Evolutionary conservation across 2,113 vertebrate genomes (phyloP).

Genomic region (Mirounga angustirostris): DNA sequence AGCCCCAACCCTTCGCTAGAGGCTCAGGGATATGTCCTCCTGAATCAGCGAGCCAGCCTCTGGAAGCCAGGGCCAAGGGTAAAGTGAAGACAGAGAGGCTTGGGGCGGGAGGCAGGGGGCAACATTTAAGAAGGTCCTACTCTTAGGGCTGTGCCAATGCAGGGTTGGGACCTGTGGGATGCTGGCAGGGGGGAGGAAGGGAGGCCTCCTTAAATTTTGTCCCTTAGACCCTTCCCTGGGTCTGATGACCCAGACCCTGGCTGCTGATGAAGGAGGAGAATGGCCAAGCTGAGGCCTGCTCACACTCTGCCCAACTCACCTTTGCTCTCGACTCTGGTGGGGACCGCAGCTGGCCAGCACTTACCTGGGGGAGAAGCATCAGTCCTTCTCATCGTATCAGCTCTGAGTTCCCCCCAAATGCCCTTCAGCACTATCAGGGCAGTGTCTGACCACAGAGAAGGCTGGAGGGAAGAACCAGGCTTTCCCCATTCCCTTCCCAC

Average conservation of each 20-base stretch:
- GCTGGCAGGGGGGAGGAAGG: neutral
- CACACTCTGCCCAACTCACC: neutral
- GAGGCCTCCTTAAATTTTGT: neutral
- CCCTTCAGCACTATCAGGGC: neutral
- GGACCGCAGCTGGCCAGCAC: neutral
- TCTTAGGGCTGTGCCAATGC: accelerated
- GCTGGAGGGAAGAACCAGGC: too few species aligned
- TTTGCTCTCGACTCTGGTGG: neutral
- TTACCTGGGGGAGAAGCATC: neutral
- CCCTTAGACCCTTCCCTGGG: neutral
- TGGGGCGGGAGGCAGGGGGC: neutral
- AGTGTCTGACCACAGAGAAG: neutral
- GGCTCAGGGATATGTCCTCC: neutral
- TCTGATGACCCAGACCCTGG: too few species aligned
- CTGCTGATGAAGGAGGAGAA: neutral
- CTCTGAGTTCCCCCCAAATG: neutral
- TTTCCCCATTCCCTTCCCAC: neutral
- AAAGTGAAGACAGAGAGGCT: neutral
- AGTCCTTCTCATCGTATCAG: neutral
- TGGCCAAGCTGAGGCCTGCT: neutral
- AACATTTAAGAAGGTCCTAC: neutral
- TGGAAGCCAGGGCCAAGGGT: neutral
- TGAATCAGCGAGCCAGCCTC: neutral
- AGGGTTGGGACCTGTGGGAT: accelerated
- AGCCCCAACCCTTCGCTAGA: neutral